Percentiles rank a stretch among this genome's conserved stretches.
Evolutionary conservation across 2,797 vertebrate species (phyloP).

Genomic region (Sphenopsis melanotis): DNA sequence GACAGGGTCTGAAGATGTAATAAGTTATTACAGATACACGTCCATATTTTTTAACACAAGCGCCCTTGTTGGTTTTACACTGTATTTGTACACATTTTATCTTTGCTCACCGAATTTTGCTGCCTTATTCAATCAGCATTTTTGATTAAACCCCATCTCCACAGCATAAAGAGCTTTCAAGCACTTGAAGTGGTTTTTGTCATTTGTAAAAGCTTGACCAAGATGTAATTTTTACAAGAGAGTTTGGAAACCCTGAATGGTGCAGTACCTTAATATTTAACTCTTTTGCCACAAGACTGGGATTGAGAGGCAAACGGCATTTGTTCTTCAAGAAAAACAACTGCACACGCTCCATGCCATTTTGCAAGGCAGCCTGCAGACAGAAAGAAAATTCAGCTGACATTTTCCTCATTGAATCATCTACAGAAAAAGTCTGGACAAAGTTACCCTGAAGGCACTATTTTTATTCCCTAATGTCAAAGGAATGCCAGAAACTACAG

Average conservation of each 20-base stretch:
- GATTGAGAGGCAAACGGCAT: conserved; percentile 90
- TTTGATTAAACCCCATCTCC: neutral
- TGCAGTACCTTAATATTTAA: conserved; percentile 89
- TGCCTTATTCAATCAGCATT: neutral
- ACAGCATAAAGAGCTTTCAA: neutral
- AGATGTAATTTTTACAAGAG: neutral
- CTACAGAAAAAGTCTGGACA: neutral
- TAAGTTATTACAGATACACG: neutral
- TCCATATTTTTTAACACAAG: neutral
- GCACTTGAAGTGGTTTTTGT: neutral
- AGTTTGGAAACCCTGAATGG: neutral
- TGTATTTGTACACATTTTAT: neutral
- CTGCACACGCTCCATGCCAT: conserved; percentile 90
- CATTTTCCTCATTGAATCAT: neutral
- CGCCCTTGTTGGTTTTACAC: neutral
- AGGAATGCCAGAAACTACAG: neutral
- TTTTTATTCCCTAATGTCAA: neutral
- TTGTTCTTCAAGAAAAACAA: conserved; percentile 89
- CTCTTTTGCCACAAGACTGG: conserved; percentile 92
- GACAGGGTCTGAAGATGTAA: neutral
- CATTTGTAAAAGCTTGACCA: neutral
- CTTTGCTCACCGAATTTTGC: neutral
- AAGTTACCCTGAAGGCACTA: neutral
- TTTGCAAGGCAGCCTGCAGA: conserved; percentile 83
- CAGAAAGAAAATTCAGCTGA: neutral